Evolutionary conservation across 2,888 invertebrate species (phyloP).

Genomic region (Cataglyphis albicans): DNA sequence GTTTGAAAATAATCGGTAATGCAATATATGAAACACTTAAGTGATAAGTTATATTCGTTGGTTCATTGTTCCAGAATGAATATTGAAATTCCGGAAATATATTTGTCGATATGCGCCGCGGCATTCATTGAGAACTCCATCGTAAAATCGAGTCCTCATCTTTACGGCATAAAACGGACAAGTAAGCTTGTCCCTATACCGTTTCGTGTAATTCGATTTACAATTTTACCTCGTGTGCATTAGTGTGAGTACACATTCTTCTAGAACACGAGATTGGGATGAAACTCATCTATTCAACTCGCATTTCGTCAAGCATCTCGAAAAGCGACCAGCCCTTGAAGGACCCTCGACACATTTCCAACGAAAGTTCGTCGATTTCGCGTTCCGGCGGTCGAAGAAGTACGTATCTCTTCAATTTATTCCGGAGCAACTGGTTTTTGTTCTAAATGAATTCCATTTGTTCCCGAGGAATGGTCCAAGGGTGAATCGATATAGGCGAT

Average conservation of each 20-base stretch:
- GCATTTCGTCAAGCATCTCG: conserved; percentile 26
- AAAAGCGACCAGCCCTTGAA: conserved; percentile 32
- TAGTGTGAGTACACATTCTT: conserved; percentile 23
- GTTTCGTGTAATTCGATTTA: conserved; percentile 39
- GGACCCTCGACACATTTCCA: conserved; percentile 45
- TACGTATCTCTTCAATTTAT: conserved; percentile 71
- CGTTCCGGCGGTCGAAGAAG: conserved; percentile 58
- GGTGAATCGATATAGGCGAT: conserved; percentile 37
- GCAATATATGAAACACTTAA: neutral
- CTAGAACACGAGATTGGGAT: conserved; percentile 25
- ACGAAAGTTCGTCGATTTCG: conserved; percentile 64
- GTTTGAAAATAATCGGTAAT: neutral
- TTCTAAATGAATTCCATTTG: conserved; percentile 76
- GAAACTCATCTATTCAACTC: conserved; percentile 42
- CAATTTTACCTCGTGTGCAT: conserved; percentile 48
- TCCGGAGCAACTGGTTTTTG: conserved; percentile 74
- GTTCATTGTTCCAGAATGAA: neutral
- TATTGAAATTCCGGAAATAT: conserved; percentile 36
- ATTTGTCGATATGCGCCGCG: neutral
- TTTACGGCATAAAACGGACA: conserved; percentile 30
- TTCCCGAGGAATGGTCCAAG: conserved; percentile 43
- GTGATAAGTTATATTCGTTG: neutral
- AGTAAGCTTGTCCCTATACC: conserved; percentile 21
- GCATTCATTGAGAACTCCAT: neutral
- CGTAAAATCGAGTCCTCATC: conserved; percentile 23